These are phyloP conservation scores for Doryteuthis pealeii DNA, from an alignment of 1,140 invertebrate genomes.

Conservation along the genomic window DNA sequence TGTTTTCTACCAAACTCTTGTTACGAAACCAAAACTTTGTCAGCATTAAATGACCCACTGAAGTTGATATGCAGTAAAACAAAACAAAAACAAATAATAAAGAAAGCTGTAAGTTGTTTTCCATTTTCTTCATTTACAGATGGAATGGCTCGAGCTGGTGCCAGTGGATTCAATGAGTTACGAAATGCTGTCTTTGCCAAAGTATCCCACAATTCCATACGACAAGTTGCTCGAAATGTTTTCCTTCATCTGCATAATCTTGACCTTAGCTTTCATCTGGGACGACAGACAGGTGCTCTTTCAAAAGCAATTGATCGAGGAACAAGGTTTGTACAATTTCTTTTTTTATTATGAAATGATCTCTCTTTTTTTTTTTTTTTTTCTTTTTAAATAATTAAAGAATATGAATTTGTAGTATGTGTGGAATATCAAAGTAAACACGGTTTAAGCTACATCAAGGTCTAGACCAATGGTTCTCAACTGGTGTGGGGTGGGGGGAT, in stretches of 20 bases:
- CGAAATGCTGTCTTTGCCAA: slow-evolving; percentile 97
- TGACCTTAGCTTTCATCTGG: slow-evolving; percentile 93
- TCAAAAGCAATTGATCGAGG: slow-evolving; percentile 72
- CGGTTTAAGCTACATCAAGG: no score
- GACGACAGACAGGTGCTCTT: slow-evolving; percentile 87
- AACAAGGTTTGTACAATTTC: slow-evolving; percentile 53
- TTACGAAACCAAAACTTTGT: no score
- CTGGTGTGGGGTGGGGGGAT: no score
- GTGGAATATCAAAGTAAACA: no score
- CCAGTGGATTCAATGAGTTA: slow-evolving; percentile 92
- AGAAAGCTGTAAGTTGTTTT: no score
- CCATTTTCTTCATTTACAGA: slow-evolving; percentile 69
- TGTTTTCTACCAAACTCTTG: no score
- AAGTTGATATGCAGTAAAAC: no score
- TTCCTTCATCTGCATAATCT: slow-evolving; percentile 96
- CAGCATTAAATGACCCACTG: no score
- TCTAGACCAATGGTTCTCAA: no score
- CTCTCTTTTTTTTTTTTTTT: neutral
- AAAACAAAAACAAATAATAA: no score
- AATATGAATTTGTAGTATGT: no score
- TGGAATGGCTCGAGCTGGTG: slow-evolving; percentile 86
- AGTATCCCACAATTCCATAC: slow-evolving; percentile 96
- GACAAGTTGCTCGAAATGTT: slow-evolving; percentile 91
- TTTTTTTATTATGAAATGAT: slow-evolving; percentile 6
- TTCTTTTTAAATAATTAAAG: neutral